Evolutionary conservation across 2,888 invertebrate species (phyloP).

Genomic region (Leptinotarsa peninsularis): DNA sequence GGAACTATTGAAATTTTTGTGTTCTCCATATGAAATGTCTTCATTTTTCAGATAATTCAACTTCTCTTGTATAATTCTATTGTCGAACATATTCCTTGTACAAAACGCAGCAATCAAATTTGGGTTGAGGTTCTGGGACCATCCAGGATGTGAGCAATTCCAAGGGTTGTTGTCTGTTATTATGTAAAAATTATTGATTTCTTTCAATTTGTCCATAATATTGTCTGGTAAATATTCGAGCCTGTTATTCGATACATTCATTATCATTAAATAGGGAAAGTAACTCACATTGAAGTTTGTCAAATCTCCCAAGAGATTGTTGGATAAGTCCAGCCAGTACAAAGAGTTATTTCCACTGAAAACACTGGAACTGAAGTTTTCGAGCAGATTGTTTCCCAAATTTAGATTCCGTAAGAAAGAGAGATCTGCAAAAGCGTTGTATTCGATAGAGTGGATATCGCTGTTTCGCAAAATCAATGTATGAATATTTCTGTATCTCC

Average conservation of each 20-base stretch:
- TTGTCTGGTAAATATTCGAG: slow-evolving; percentile 43
- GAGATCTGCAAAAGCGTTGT: slow-evolving; percentile 38
- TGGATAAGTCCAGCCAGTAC: slow-evolving; percentile 43
- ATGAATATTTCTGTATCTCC: slow-evolving; percentile 42
- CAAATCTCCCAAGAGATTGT: slow-evolving; percentile 46
- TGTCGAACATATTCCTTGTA: slow-evolving; percentile 27
- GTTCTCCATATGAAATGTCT: neutral
- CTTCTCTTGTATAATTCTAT: slow-evolving; percentile 10
- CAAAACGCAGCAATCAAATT: slow-evolving; percentile 41
- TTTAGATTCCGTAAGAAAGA: slow-evolving; percentile 33
- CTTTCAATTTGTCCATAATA: slow-evolving; percentile 41
- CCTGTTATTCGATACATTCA: slow-evolving; percentile 50
- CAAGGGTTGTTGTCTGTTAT: slow-evolving; percentile 50
- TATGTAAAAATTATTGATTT: slow-evolving; percentile 45
- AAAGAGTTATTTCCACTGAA: slow-evolving; percentile 36
- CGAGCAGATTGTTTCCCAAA: slow-evolving; percentile 41
- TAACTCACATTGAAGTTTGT: slow-evolving; percentile 44
- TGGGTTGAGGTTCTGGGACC: slow-evolving; percentile 37
- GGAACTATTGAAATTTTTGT: neutral
- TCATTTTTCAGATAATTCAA: slow-evolving; percentile 12
- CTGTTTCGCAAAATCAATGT: slow-evolving; percentile 38
- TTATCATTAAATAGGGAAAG: slow-evolving; percentile 42
- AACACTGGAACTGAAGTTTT: slow-evolving; percentile 35
- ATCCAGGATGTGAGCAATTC: slow-evolving; percentile 44
- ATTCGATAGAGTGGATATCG: slow-evolving; percentile 34